Conservation (phyloP, 2,888 invertebrate species). For the Pachydiplax longipennis region DNA sequence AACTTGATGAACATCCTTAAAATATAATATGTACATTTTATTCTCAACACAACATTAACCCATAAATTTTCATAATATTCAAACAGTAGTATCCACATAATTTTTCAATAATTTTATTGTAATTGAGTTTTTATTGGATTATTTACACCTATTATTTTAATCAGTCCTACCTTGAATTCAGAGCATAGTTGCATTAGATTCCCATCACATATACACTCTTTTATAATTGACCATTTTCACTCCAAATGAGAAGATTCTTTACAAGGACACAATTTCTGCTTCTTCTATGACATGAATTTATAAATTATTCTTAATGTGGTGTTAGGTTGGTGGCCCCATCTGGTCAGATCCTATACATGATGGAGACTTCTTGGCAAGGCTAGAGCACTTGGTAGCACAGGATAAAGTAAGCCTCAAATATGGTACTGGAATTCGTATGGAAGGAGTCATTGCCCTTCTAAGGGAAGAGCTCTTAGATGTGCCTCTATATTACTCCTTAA, state of each 20-base stretch:
- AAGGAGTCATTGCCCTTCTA: conserved; percentile 82
- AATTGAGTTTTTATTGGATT: too few species aligned
- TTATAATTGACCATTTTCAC: neutral
- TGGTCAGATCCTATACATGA: conserved; percentile 91
- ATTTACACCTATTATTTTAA: too few species aligned
- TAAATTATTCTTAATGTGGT: too few species aligned
- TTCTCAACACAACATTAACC: too few species aligned
- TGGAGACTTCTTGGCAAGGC: conserved; percentile 73
- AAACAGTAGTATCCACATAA: too few species aligned
- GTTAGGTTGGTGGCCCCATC: conserved; percentile 88
- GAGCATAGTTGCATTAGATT: too few species aligned
- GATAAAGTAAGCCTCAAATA: conserved; percentile 62
- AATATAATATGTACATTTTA: too few species aligned
- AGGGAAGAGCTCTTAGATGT: conserved; percentile 82
- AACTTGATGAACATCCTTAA: too few species aligned
- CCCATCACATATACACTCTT: too few species aligned
- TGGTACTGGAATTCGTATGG: conserved; percentile 76
- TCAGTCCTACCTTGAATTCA: too few species aligned
- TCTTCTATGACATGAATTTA: neutral
- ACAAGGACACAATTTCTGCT: neutral
- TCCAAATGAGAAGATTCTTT: neutral
- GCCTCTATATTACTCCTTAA: conserved; percentile 88
- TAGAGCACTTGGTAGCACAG: conserved; percentile 62
- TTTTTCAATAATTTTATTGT: too few species aligned
- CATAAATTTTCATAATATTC: too few species aligned